A percentile compares a stretch with the other conserved stretches of the same genome.
phyloP scores from a whole-genome alignment of 2,113 vertebrate species.

The Archocentrus centrarchus region DNA sequence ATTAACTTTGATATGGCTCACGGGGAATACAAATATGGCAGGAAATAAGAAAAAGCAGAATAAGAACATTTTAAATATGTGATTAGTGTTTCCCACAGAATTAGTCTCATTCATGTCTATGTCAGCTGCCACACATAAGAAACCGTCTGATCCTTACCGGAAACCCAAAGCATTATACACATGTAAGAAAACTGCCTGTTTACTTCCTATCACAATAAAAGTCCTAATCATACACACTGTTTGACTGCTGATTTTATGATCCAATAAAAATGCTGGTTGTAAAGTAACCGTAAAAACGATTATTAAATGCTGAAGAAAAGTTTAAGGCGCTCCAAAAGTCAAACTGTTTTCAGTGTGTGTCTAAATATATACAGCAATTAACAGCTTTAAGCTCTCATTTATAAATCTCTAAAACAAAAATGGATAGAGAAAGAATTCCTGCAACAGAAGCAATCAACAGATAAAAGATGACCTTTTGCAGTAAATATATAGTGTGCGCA shows the following conservation, averaged over 20 bases:
- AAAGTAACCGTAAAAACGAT: background rate
- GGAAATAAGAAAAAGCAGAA: too few relatives aligned
- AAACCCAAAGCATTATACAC: background rate
- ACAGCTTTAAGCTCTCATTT: background rate
- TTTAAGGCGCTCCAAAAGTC: background rate
- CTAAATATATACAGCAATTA: background rate
- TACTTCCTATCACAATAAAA: background rate
- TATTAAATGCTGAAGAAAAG: background rate
- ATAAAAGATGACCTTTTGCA: too few relatives aligned
- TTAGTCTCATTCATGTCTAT: background rate
- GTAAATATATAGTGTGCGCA: too few relatives aligned
- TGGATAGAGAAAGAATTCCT: too few relatives aligned
- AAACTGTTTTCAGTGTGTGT: background rate
- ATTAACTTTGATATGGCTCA: too few relatives aligned
- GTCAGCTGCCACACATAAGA: background rate
- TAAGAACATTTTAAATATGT: too few relatives aligned
- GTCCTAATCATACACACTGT: background rate
- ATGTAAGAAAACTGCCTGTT: background rate
- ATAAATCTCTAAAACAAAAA: too few relatives aligned
- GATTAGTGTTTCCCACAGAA: background rate
- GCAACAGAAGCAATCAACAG: too few relatives aligned
- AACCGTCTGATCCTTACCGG: too few relatives aligned
- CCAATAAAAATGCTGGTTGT: background rate
- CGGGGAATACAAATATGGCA: too few relatives aligned
- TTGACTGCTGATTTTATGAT: background rate